Percentiles rank a stretch among this genome's conserved stretches.
Evolutionary conservation across 1,140 invertebrate genomes (phyloP).

Genomic region (Stratiolaelaps scimitus): DNA sequence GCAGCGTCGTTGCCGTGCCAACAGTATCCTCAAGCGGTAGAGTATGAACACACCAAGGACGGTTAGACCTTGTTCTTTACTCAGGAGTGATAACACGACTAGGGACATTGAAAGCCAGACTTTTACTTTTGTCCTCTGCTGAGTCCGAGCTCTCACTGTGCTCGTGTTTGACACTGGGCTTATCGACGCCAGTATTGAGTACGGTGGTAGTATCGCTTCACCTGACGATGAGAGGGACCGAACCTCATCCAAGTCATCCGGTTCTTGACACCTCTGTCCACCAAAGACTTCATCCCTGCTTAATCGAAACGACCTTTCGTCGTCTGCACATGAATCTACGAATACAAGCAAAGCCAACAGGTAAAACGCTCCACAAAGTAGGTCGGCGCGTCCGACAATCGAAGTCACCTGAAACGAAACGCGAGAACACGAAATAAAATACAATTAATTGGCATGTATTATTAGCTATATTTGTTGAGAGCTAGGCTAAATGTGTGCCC

Average conservation of each 20-base stretch:
- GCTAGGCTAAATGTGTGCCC: too few relatives aligned
- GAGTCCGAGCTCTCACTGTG: not conserved
- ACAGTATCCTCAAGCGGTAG: not conserved
- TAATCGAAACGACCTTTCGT: not conserved
- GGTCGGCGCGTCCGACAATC: slow-evolving; percentile 68
- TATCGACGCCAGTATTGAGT: too few relatives aligned
- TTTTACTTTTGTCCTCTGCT: not conserved
- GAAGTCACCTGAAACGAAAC: slow-evolving; percentile 56
- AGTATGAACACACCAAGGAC: slow-evolving; percentile 36
- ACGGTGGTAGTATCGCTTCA: not conserved
- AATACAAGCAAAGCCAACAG: slow-evolving; percentile 48
- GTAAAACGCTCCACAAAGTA: slow-evolving; percentile 66
- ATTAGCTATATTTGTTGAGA: too few relatives aligned
- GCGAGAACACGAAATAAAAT: slow-evolving; percentile 26
- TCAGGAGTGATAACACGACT: slow-evolving; percentile 36
- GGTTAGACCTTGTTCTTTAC: slow-evolving; percentile 48
- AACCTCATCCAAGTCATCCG: not conserved
- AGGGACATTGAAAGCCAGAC: slow-evolving; percentile 5
- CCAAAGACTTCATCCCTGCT: not conserved
- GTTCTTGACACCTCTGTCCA: not conserved
- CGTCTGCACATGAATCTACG: slow-evolving; percentile 39
- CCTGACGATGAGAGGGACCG: not conserved
- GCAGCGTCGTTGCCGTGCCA: not conserved
- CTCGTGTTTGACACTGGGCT: not conserved
- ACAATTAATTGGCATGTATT: too few relatives aligned